These are phyloP conservation scores for Eudasyphora cyanicolor DNA, from an alignment of 2,888 invertebrate species.

Conservation along the genomic window DNA sequence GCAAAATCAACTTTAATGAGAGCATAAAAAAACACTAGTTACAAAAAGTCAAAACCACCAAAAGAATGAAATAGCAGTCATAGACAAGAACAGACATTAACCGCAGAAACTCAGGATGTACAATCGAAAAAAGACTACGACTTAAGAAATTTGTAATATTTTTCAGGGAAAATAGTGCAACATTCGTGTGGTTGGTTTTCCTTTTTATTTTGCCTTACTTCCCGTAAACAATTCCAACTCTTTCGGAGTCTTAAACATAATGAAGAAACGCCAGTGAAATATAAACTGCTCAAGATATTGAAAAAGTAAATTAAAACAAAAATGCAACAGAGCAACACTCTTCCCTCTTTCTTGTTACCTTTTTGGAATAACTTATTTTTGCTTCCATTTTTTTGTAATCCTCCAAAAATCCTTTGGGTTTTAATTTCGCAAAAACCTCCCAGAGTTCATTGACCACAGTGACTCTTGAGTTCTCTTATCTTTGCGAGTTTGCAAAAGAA, in stretches of 20 bases:
- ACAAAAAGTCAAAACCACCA: neutral
- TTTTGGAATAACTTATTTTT: neutral
- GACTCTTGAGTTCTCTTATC: neutral
- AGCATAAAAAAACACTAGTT: too few species aligned
- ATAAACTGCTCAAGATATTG: neutral
- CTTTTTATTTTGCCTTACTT: too few species aligned
- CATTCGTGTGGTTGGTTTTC: neutral
- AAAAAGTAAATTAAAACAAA: neutral
- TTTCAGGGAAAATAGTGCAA: neutral
- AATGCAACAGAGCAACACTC: neutral
- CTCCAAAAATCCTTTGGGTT: neutral
- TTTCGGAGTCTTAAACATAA: neutral
- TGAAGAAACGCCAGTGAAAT: constrained; percentile 26
- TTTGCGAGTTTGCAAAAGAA: neutral
- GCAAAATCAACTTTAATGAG: too few species aligned
- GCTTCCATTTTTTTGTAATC: neutral
- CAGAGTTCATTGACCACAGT: constrained; percentile 45
- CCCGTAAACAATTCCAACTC: too few species aligned
- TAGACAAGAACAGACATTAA: neutral
- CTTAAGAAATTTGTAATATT: constrained; percentile 40
- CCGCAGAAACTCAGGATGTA: neutral
- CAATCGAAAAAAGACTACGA: neutral
- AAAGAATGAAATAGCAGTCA: neutral
- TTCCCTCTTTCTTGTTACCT: neutral
- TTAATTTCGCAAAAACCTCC: neutral